A percentile compares a stretch with the other conserved stretches of the same genome.
These are phyloP conservation scores for Glyptemys insculpta DNA, from an alignment of 2,797 vertebrate genomes.

Conservation along the genomic window DNA sequence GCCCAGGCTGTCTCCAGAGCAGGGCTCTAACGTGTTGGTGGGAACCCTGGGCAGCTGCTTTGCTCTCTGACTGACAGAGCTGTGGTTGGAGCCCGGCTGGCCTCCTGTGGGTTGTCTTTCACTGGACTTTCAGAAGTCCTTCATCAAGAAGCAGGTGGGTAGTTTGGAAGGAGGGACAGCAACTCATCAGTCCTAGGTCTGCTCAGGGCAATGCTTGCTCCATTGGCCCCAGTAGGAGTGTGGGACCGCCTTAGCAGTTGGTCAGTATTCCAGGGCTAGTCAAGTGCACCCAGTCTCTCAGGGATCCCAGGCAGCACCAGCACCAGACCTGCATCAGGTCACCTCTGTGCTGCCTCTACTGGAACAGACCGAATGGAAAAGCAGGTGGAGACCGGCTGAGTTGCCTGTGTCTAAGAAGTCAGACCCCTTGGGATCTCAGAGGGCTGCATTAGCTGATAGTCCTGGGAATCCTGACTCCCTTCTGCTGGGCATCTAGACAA, in stretches of 20 bases:
- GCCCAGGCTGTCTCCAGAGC: not conserved
- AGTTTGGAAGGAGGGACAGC: not conserved
- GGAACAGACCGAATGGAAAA: not conserved
- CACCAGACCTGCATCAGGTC: not conserved
- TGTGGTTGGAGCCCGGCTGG: not conserved
- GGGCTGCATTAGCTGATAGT: not conserved
- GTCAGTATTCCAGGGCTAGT: fast-evolving
- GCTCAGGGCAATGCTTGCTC: not conserved
- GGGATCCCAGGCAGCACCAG: fast-evolving
- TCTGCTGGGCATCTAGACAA: not conserved
- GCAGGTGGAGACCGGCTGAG: not conserved
- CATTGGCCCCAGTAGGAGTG: not conserved
- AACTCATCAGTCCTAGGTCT: not conserved
- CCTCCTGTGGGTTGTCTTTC: not conserved
- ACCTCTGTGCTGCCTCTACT: too few relatives aligned
- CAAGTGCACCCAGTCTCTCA: not conserved
- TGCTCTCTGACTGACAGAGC: not conserved
- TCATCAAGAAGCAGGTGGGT: not conserved
- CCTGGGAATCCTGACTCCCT: not conserved
- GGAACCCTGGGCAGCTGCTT: not conserved
- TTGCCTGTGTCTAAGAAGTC: not conserved
- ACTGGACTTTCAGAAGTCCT: not conserved
- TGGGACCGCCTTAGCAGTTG: not conserved
- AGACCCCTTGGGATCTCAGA: not conserved
- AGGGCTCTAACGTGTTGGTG: not conserved